These are phyloP conservation scores for Nibea coibor DNA, from an alignment of 2,113 vertebrate species.

Conservation along the genomic window DNA sequence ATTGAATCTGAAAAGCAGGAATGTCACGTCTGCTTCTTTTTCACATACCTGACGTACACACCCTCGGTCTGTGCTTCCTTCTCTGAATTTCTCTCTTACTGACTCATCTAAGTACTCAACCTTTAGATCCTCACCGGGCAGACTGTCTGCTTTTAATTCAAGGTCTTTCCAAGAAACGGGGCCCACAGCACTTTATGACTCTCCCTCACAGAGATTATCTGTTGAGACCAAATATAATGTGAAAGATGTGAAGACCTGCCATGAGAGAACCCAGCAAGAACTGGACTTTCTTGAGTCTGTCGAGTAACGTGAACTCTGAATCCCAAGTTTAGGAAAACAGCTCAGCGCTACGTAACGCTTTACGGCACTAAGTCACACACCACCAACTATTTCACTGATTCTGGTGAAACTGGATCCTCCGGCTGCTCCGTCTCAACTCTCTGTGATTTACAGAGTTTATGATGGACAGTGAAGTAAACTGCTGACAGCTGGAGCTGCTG, in stretches of 20 bases:
- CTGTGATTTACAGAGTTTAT: too few species aligned
- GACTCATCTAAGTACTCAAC: background rate
- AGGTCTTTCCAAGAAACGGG: background rate
- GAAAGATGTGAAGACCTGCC: background rate
- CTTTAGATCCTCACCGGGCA: background rate
- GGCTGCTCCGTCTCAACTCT: too few species aligned
- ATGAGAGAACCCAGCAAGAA: background rate
- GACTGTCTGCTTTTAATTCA: conserved; percentile 11
- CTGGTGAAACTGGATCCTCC: too few species aligned
- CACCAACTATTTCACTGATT: too few species aligned
- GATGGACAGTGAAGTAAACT: too few species aligned
- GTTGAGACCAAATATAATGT: background rate
- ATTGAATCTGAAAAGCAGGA: background rate
- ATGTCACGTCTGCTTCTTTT: background rate
- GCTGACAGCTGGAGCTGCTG: too few species aligned
- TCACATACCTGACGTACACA: background rate
- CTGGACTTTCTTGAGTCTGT: background rate
- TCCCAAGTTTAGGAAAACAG: background rate
- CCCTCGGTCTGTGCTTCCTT: background rate
- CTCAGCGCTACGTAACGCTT: background rate
- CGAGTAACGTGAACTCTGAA: too few species aligned
- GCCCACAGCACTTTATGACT: background rate
- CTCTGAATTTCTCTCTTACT: background rate
- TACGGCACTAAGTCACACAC: too few species aligned
- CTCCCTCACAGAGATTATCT: conserved; percentile 3